These are phyloP conservation scores for Myiagra hebetior DNA, from an alignment of 2,113 vertebrate species.

Conservation along the genomic window DNA sequence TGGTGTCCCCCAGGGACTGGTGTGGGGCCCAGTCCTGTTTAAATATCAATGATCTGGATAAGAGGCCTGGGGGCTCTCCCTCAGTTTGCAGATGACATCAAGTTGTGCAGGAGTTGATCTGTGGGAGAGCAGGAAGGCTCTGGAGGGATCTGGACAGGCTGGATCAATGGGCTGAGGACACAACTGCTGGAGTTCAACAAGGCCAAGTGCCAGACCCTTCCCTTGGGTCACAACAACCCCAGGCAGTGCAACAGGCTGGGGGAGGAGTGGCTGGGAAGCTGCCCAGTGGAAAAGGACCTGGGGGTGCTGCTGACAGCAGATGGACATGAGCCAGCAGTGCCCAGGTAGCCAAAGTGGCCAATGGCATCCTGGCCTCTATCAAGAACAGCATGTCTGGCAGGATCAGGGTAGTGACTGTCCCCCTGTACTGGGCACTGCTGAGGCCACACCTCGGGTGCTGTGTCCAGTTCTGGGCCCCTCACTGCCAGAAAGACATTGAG, in stretches of 20 bases:
- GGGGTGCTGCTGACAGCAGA: too few relatives aligned
- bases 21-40: neutral
- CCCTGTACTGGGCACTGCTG: accelerated
- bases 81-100: neutral
- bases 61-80: accelerated
- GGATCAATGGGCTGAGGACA: accelerated
- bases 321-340: neutral
- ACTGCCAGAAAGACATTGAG: accelerated
- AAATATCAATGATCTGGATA: accelerated
- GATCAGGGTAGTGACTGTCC: accelerated
- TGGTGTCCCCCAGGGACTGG: neutral
- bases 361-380: neutral
- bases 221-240: neutral
- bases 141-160: neutral
- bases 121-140: neutral
- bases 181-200: neutral
- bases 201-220: accelerated
- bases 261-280: neutral
- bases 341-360: neutral
- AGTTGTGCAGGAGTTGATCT: neutral
- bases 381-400: accelerated
- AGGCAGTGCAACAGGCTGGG: accelerated
- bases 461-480: neutral
- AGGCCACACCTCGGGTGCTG: accelerated
- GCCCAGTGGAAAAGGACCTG: accelerated